phyloP scores from a whole-genome alignment of 2,797 vertebrate species.

The Enteromius treurensis region DNA sequence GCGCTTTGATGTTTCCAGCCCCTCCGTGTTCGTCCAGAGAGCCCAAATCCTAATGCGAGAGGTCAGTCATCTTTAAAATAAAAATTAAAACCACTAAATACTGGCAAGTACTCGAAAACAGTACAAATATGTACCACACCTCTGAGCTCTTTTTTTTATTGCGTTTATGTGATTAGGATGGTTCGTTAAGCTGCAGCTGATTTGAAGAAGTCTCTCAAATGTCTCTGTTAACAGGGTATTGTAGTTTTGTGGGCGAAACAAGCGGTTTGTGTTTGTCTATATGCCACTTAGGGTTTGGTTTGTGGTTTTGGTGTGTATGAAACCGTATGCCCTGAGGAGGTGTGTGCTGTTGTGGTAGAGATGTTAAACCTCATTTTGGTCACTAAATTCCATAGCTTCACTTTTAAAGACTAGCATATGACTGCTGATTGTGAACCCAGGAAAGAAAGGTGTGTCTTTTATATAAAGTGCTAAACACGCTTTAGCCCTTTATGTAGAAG shows the following conservation, averaged over 20 bases:
- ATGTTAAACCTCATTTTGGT: slow-evolving; percentile 19
- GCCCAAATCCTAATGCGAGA: slow-evolving; percentile 96
- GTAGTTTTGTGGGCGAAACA: background rate
- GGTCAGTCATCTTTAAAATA: slow-evolving; percentile 70
- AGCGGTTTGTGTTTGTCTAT: background rate
- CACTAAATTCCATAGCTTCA: background rate
- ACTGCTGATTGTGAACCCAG: background rate
- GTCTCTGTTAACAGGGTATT: background rate
- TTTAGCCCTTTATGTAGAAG: background rate
- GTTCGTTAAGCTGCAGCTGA: background rate
- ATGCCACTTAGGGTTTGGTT: slow-evolving; percentile 1
- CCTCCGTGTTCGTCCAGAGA: slow-evolving; percentile 90
- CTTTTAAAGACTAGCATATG: slow-evolving; percentile 4
- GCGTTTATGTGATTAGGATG: background rate
- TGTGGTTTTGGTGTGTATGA: slow-evolving; percentile 25
- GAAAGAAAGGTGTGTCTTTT: background rate
- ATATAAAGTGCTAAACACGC: background rate
- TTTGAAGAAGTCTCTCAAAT: slow-evolving; percentile 26
- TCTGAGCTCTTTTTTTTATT: slow-evolving; percentile 13
- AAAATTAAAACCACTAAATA: background rate
- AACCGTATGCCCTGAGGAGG: slow-evolving; percentile 11
- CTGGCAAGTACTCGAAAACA: background rate
- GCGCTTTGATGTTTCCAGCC: slow-evolving; percentile 90
- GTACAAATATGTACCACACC: slow-evolving; percentile 2
- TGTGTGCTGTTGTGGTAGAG: slow-evolving; percentile 31